Evolutionary conservation across 2,797 vertebrate species (phyloP).

Genomic region (Microctenopoma steveboyesi): DNA sequence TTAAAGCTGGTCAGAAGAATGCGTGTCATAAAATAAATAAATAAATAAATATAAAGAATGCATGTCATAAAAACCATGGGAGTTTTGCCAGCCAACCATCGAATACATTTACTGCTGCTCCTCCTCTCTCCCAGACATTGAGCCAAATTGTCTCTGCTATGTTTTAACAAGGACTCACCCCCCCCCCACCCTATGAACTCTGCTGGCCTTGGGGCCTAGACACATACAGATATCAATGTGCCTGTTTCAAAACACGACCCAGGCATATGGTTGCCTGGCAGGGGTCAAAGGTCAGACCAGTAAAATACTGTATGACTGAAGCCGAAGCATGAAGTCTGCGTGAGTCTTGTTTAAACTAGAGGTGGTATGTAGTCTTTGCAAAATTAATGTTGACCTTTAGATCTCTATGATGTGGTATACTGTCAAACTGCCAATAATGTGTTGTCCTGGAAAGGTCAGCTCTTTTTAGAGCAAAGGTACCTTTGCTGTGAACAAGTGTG

Average conservation of each 20-base stretch:
- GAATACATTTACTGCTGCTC: slow-evolving; percentile 40
- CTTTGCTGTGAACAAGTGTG: not conserved
- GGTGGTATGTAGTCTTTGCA: slow-evolving; percentile 15
- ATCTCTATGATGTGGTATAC: slow-evolving; percentile 8
- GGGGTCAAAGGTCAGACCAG: slow-evolving; percentile 72
- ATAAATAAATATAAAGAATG: slow-evolving; percentile 25
- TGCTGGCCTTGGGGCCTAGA: slow-evolving; percentile 57
- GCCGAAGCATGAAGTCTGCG: not conserved
- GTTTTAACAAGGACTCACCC: slow-evolving; percentile 54
- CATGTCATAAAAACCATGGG: slow-evolving; percentile 39
- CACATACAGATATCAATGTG: slow-evolving; percentile 64
- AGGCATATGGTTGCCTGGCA: slow-evolving; percentile 79
- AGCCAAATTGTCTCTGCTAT: slow-evolving; percentile 35
- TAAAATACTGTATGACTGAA: slow-evolving; percentile 63
- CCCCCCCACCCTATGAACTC: slow-evolving; percentile 58
- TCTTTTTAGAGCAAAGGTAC: no score
- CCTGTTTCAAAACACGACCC: slow-evolving; percentile 77
- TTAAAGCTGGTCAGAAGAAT: slow-evolving; percentile 32
- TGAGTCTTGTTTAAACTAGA: slow-evolving; percentile 27
- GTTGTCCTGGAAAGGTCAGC: not conserved
- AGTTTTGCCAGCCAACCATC: slow-evolving; percentile 35
- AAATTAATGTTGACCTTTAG: slow-evolving; percentile 30
- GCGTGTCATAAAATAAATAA: slow-evolving; percentile 32
- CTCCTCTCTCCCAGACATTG: slow-evolving; percentile 15
- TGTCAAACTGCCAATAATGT: slow-evolving; percentile 4